A percentile compares a stretch with the other conserved stretches of the same genome.
Conservation (phyloP, 1,140 invertebrate species). For the Oppia nitens region DNA sequence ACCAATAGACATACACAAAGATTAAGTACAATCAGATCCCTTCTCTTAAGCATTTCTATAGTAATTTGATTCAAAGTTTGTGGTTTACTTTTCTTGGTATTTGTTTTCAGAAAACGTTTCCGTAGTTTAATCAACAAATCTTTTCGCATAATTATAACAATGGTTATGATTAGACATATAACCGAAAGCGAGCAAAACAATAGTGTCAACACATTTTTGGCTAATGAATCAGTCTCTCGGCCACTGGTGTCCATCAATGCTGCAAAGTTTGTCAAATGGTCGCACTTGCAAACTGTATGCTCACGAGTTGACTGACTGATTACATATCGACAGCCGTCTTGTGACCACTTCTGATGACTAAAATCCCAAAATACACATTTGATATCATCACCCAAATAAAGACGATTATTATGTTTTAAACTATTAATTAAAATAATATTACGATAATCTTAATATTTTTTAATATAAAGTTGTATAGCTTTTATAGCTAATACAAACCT, state of each 20-base stretch:
- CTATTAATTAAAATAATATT: no score
- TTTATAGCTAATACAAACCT: no score
- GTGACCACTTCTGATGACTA: background rate
- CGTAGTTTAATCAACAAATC: no score
- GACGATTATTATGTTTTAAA: no score
- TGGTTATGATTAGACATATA: constrained; percentile 13
- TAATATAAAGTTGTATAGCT: no score
- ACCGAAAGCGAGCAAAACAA: constrained; percentile 14
- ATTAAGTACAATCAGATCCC: constrained; percentile 15
- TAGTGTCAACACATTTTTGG: constrained; percentile 15
- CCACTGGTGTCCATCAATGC: constrained; percentile 46
- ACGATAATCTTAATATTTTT: no score
- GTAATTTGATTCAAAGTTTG: constrained; percentile 17
- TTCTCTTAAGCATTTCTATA: constrained; percentile 11
- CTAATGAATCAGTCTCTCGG: constrained; percentile 4
- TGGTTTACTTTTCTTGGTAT: constrained; percentile 9
- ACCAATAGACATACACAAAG: constrained; percentile 11
- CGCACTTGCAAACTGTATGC: constrained; percentile 29
- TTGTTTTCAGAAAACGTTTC: background rate
- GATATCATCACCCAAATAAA: no score
- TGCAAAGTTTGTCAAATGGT: constrained; percentile 35
- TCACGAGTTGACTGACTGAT: background rate
- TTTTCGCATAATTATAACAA: constrained; percentile 16
- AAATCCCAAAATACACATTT: constrained; percentile 13
- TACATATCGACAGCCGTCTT: constrained; percentile 4